Evolutionary conservation across 2,888 invertebrate species (phyloP).

Genomic region (Marasmarcha lunaedactyla): DNA sequence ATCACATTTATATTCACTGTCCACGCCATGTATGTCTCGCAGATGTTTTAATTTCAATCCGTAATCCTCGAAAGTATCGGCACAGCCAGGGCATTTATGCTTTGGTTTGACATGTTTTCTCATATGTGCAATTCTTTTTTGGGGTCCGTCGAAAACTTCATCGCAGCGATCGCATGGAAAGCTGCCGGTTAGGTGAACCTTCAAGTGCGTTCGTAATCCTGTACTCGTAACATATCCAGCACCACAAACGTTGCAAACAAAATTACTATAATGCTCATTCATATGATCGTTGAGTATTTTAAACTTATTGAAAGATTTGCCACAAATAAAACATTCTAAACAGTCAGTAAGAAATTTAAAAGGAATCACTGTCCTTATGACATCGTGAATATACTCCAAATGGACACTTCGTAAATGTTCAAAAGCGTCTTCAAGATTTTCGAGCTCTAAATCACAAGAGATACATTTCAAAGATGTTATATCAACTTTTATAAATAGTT

Average conservation of each 20-base stretch:
- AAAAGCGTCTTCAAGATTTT: conserved; percentile 20
- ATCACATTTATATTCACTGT: not conserved
- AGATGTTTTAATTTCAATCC: conserved; percentile 12
- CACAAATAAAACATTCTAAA: conserved; percentile 7
- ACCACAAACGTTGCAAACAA: conserved; percentile 22
- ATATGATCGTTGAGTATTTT: conserved; percentile 14
- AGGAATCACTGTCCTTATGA: conserved; percentile 29
- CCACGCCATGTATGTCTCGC: conserved; percentile 11
- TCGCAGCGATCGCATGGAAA: conserved; percentile 23
- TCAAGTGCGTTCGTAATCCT: conserved; percentile 17
- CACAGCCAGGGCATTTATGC: conserved; percentile 26
- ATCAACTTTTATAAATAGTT: conserved; percentile 32
- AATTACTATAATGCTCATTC: conserved; percentile 20
- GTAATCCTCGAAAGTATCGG: conserved; percentile 14
- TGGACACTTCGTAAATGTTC: conserved; percentile 24
- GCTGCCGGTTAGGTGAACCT: conserved; percentile 17
- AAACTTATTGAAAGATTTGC: not conserved
- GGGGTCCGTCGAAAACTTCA: conserved; percentile 21
- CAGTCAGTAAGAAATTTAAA: conserved; percentile 25
- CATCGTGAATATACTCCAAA: conserved; percentile 8
- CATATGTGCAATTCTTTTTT: conserved; percentile 21
- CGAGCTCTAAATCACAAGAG: conserved; percentile 21
- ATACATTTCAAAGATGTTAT: conserved; percentile 30
- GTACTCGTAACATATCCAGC: conserved; percentile 38
- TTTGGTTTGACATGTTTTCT: conserved; percentile 2